Conservation (phyloP, 2,797 vertebrate genomes). For the Myiothlypis coronata region DNA sequence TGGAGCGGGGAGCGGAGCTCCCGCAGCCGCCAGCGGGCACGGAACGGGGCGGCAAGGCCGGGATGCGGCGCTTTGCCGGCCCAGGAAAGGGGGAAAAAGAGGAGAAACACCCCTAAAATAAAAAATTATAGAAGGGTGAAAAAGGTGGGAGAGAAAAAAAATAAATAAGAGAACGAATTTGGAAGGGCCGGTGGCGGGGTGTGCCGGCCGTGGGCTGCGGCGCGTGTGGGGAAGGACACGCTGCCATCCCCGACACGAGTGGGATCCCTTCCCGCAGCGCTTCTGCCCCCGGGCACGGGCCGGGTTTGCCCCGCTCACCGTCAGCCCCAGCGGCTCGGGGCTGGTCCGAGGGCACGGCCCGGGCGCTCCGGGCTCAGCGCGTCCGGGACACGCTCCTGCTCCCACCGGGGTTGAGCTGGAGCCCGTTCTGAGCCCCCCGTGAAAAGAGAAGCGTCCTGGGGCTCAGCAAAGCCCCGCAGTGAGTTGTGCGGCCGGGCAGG, state of each 20-base stretch:
- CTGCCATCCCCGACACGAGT: not conserved
- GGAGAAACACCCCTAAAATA: accelerated
- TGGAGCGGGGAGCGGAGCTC: not conserved
- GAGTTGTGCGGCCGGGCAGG: not conserved
- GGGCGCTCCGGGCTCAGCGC: not conserved
- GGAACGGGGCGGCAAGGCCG: not conserved
- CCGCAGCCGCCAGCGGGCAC: not conserved
- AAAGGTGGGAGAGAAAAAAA: not conserved
- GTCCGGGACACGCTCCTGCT: not conserved
- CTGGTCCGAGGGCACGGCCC: not conserved
- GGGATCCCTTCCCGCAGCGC: not conserved
- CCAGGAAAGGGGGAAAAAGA: accelerated
- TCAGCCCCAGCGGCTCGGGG: accelerated
- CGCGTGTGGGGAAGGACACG: not conserved
- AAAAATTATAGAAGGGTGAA: accelerated
- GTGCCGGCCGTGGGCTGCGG: not conserved
- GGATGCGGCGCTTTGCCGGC: not conserved
- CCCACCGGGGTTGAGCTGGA: not conserved
- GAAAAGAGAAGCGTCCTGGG: not conserved
- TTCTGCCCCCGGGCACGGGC: not conserved
- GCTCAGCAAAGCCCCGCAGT: not conserved
- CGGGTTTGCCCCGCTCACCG: not conserved
- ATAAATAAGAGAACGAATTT: not conserved
- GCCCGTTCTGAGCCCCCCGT: not conserved
- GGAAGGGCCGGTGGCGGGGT: not conserved